Evolutionary conservation across 1,140 invertebrate species (phyloP), one percentile per base, ranked within the genome.

Genomic region (Rhopalosiphum padi): DNA sequence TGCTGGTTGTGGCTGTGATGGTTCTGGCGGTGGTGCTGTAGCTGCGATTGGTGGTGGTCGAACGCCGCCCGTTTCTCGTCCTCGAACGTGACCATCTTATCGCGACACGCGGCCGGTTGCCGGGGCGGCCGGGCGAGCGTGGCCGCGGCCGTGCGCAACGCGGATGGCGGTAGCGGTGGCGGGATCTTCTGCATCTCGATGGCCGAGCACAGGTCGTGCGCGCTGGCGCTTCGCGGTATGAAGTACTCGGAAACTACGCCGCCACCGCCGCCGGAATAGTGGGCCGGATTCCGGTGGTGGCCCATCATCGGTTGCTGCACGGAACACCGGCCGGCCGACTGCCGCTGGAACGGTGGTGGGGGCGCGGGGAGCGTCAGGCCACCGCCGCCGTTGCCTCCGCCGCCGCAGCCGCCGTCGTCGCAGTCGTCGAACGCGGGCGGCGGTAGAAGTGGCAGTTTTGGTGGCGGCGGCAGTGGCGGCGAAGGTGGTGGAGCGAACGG

Each of bases 81-180:
- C 94, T 98, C 97, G 94, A 98, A 98, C 2, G 97, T 98, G 30
- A 98, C 97, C 96, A 97, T 97, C 95, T 97, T 97, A 95, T 97
- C 97, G 43, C 97, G 53, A 18, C 97, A 48, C 30, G 82, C 94
- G 68, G 94, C 94, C 0, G 95, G 95, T 0, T 95, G 95, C 0
- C 96, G 96, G 0, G 96, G 96, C 22, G 96, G 95, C 95, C 95
- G 21, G 95, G 95, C 37, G 95, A 95, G 93, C 94, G 94, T 94
- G 90, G 94, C 94, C 68, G 94, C 94, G 46, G 94, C 92, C 7
- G 94, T 94, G 83, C 94, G 68, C 94, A 95, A 93, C 91, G 95
- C 94, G 68, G 94, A 94, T 0, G 95, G 95, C 0, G 95, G 95
- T 1, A 96, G 96, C 0, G 96, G 96, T 23, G 96, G 95, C 6